Conservation (phyloP, 2,888 invertebrate species). For the Caenorhabditis sulstoni region DNA sequence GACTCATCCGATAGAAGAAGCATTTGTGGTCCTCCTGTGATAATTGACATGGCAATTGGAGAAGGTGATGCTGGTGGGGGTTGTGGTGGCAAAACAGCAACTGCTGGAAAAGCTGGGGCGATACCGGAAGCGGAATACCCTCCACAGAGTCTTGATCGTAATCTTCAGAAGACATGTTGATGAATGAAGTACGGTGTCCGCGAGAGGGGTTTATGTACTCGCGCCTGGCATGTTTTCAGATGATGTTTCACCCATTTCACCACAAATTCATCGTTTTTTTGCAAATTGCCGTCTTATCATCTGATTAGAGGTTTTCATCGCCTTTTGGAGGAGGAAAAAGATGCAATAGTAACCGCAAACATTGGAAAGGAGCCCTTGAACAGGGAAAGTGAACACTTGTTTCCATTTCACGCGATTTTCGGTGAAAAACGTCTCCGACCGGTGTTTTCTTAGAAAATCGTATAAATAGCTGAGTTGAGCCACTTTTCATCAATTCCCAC, state of each 20-base stretch:
- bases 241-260: constrained; percentile 14
- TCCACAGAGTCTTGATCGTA: too few relatives aligned
- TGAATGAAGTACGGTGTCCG: background rate
- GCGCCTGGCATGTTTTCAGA: background rate
- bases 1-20: background rate
- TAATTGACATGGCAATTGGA: too few relatives aligned
- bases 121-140: too few relatives aligned
- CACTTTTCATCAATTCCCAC: constrained; percentile 29
- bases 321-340: constrained; percentile 13
- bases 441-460: constrained; percentile 26
- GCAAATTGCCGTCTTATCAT: background rate
- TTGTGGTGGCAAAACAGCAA: too few relatives aligned
- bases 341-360: constrained; percentile 27
- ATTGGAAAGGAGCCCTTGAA: constrained; percentile 7
- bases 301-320: background rate
- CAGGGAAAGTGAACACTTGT: constrained; percentile 1
- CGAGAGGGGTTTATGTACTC: constrained; percentile 12
- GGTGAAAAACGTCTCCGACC: constrained; percentile 4
- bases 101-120: too few relatives aligned
- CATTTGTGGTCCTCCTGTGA: too few relatives aligned
- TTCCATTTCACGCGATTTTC: constrained; percentile 16
- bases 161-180: background rate
- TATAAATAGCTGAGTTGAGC: constrained; percentile 16
- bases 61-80: too few relatives aligned
- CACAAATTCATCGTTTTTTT: constrained; percentile 11